Evolutionary conservation across 2,797 vertebrate species (phyloP).

Genomic region (Squalus acanthias): DNA sequence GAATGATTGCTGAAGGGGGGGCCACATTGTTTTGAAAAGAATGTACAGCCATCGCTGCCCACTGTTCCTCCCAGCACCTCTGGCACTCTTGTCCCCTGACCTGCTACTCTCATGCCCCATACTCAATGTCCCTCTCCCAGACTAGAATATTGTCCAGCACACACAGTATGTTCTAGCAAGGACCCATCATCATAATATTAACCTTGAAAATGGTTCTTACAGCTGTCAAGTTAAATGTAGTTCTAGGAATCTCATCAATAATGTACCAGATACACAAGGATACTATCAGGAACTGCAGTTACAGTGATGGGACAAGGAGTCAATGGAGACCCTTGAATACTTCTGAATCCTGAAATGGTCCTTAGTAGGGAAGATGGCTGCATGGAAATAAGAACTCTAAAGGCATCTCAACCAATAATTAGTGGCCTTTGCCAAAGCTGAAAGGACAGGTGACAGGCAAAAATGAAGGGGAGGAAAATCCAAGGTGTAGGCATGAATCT

Average conservation of each 20-base stretch:
- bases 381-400: not conserved
- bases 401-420: not conserved
- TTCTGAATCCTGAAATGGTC: not conserved
- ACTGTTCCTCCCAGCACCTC: no score
- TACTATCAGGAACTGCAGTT: not conserved
- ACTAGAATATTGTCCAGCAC: no score
- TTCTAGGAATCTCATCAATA: not conserved
- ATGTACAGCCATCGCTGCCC: no score
- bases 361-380: not conserved
- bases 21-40: no score
- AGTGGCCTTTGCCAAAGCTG: not conserved
- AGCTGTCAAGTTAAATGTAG: no score
- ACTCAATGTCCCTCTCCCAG: no score
- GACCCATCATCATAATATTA: no score
- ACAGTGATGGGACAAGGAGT: not conserved
- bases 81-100: no score
- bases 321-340: not conserved
- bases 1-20: no score
- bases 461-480: not conserved
- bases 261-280: not conserved
- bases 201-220: no score
- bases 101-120: no score
- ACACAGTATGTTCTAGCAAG: no score
- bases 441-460: not conserved
- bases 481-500: not conserved